Base-by-base conservation (phyloP, 1,140 invertebrate genomes). In the Papilio polytes region DNA sequence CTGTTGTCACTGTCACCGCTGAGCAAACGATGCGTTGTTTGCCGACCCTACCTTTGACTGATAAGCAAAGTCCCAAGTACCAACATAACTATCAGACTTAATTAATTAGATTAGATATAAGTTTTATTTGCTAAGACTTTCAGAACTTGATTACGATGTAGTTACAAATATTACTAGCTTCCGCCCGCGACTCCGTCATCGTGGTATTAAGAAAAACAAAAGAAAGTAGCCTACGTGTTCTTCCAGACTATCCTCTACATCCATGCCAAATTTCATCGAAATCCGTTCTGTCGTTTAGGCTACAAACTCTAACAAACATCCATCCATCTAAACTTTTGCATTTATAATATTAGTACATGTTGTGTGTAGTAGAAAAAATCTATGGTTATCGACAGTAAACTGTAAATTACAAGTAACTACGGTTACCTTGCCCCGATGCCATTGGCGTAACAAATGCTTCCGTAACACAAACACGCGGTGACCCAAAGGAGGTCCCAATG, bases 11-110 rank as follows among this genome's bases (percentile, higher is more conserved):
- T 82, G 78, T 80, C 81, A 70, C 59, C 53, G 26, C 18, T 36
- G 36, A 81, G 48, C 70, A 80, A 53, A 78, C 78, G 15, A 66
- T 72, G 56, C 46, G 73, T 44, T 90, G 85, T 88, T 88, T 89
- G 83, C 84, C 81, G 86, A 85, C 87, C 89, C 85, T 90, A 90
- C 84, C 88, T 90, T 87, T 91, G 89, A 88, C 88, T 89, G 88
- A 90, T 89, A 89, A 89, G 80, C 83, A 83, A 80, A 6, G 63
- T 26, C 63, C 63, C 48, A 22, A 56, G 13, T 53, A 48, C 53
- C 22, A 70, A 70, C 63, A 36, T 70, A 41, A 59, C 59, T 73
- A 13, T 46, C n/a, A 41, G 20, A 10, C 78, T 76, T 73, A 56
- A 63, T 70, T 70, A 70, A 70, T 70, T 15, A 70, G 63, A 31